These are phyloP conservation scores for Frieseomelitta varia DNA, from an alignment of 1,140 invertebrate genomes.

Conservation along the genomic window DNA sequence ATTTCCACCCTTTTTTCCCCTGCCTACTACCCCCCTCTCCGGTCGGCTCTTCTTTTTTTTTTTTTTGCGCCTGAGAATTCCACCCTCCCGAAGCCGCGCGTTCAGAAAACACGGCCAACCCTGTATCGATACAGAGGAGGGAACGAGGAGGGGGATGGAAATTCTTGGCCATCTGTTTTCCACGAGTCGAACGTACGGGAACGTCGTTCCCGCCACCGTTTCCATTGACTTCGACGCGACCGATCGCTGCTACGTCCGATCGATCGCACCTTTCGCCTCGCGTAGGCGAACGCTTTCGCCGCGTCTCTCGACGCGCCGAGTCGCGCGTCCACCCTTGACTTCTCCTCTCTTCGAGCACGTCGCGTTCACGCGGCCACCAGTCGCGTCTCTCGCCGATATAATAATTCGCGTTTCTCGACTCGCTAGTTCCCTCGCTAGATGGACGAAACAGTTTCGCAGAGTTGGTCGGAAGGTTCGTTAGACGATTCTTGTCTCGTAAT, in stretches of 20 bases:
- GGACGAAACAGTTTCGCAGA: slow-evolving; percentile 5
- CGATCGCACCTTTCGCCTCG: slow-evolving; percentile 23
- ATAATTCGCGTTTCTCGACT: slow-evolving; percentile 4
- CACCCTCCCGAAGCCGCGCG: not conserved
- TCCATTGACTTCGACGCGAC: slow-evolving; percentile 48
- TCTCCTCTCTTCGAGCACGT: too few species aligned
- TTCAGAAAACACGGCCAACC: slow-evolving; percentile 54
- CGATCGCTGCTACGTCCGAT: slow-evolving; percentile 29
- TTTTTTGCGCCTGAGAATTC: not conserved
- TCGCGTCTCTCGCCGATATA: not conserved
- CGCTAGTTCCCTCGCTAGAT: not conserved
- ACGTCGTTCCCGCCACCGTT: slow-evolving; percentile 47
- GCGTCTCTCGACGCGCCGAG: not conserved
- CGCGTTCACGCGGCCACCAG: not conserved
- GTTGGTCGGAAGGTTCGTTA: slow-evolving; percentile 5
- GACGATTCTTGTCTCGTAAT: not conserved
- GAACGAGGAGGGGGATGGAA: not conserved
- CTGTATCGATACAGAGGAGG: slow-evolving; percentile 48
- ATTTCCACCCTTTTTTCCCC: not conserved
- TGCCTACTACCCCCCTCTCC: not conserved
- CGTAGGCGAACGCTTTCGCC: slow-evolving; percentile 32
- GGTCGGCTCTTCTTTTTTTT: not conserved
- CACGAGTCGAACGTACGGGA: slow-evolving; percentile 44
- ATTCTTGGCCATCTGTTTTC: slow-evolving; percentile 52
- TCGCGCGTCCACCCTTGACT: not conserved